Conservation (phyloP, 2,797 vertebrate species). For the Oophaga sylvatica region DNA sequence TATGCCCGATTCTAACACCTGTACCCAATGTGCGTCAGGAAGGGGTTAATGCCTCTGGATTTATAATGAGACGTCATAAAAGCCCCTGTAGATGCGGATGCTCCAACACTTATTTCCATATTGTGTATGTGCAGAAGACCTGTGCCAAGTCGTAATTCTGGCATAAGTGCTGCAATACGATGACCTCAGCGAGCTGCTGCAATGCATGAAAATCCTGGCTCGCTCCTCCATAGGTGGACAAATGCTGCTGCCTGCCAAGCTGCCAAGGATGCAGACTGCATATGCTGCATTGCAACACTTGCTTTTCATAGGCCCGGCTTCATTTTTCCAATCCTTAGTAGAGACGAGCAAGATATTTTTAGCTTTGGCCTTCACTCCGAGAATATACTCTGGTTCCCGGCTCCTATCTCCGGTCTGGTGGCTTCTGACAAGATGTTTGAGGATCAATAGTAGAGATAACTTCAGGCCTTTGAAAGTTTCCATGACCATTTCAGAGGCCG, state of each 20-base stretch:
- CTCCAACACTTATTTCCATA: too few species aligned
- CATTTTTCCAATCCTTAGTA: not conserved
- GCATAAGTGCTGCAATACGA: conserved; percentile 19
- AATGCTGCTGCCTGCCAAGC: conserved; percentile 10
- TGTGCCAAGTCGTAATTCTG: not conserved
- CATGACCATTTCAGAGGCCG: not conserved
- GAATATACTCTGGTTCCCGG: not conserved
- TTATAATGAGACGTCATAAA: too few species aligned
- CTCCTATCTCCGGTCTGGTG: not conserved
- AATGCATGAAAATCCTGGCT: conserved; percentile 1
- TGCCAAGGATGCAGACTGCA: not conserved
- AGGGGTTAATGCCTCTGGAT: too few species aligned
- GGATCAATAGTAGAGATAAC: conserved; percentile 1
- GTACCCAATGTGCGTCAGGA: too few species aligned
- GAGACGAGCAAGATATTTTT: not conserved
- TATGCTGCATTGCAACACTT: not conserved
- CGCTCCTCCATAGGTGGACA: not conserved
- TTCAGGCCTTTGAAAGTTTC: conserved; percentile 27
- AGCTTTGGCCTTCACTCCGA: not conserved
- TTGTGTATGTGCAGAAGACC: not conserved
- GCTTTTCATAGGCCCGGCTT: not conserved
- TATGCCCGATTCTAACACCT: too few species aligned
- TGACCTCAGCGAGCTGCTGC: conserved; percentile 26
- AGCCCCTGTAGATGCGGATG: not conserved
- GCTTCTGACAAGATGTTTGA: not conserved